Evolutionary conservation across 2,113 vertebrate species (phyloP), one percentile per base, ranked within the genome.

Genomic region (Oncorhynchus gorbuscha): DNA sequence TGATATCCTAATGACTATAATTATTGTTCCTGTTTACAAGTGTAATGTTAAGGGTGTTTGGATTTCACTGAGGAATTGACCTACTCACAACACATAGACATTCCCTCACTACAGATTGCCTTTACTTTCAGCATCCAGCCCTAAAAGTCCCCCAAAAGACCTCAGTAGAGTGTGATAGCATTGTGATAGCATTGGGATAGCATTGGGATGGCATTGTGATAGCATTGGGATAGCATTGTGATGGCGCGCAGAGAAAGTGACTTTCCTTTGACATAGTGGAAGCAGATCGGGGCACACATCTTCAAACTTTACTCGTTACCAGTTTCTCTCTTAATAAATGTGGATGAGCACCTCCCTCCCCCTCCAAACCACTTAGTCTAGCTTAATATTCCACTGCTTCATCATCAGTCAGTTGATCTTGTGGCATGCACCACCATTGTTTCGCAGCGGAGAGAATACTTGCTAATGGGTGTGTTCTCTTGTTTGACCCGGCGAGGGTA

Each of bases 351-450:
- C 16, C 59, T 11, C 59, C n/a, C 59, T 22, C 59, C n/a, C 59
- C 59, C 59, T 22, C 59, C n/a, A 62, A 22, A 62, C 8, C 68
- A 67, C 80, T 75, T 11, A 65, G 72, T n/a, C 14, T 66, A 35
- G 32, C 69, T 13, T 7, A 75, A 22, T 18, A 69, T 48, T 72
- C 68, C 67, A 20, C 51, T 70, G 26, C 81, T 85, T 86, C 88
- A 89, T 92, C 88, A 78, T 92, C 88, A 78, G 84, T 89, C 85
- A 90, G 85, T 72, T 80, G 70, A 77, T 77, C 83, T 82, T 20
- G 88, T 87, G 88, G 84, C 90, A 72, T 84, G 81, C 87, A 86
- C 79, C 83, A 61, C 81, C 81, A 88, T 90, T 88, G 86, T 90
- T 85, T 83, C 48, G 79, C 18, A 51, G 78, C 32, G 79, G 69